These are phyloP conservation scores for Scaptomyza montana DNA, from an alignment of 1,140 invertebrate genomes.

Conservation along the genomic window DNA sequence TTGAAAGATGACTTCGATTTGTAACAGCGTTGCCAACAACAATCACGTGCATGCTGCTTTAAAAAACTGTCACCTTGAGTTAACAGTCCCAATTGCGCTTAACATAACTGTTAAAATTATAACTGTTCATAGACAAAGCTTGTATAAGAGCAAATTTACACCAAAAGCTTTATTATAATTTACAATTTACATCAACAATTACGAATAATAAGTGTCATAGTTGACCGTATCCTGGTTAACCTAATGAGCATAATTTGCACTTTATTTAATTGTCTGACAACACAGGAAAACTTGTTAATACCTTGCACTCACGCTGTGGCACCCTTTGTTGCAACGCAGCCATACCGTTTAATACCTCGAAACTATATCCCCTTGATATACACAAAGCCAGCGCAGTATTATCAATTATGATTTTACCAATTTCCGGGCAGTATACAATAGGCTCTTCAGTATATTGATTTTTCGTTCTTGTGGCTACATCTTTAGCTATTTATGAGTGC, in stretches of 20 bases:
- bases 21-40: background rate
- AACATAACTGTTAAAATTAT: too few relatives aligned
- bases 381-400: slow-evolving; percentile 16
- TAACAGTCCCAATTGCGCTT: too few relatives aligned
- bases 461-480: background rate
- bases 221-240: background rate
- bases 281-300: too few relatives aligned
- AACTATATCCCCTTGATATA: slow-evolving; percentile 24
- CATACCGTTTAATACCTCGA: slow-evolving; percentile 21
- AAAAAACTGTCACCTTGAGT: background rate
- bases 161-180: too few relatives aligned
- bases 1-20: background rate
- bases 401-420: slow-evolving; percentile 21
- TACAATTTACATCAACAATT: too few relatives aligned
- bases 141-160: too few relatives aligned
- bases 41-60: background rate
- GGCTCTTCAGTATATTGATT: slow-evolving; percentile 12
- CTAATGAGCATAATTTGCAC: background rate
- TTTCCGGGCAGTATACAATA: slow-evolving; percentile 9
- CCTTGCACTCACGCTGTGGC: too few relatives aligned
- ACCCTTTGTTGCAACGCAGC: background rate
- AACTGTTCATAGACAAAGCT: too few relatives aligned
- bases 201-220: too few relatives aligned
- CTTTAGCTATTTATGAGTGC: slow-evolving; percentile 10
- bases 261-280: background rate